Conservation (phyloP, 2,888 invertebrate species). For the Augiades crinisus region DNA sequence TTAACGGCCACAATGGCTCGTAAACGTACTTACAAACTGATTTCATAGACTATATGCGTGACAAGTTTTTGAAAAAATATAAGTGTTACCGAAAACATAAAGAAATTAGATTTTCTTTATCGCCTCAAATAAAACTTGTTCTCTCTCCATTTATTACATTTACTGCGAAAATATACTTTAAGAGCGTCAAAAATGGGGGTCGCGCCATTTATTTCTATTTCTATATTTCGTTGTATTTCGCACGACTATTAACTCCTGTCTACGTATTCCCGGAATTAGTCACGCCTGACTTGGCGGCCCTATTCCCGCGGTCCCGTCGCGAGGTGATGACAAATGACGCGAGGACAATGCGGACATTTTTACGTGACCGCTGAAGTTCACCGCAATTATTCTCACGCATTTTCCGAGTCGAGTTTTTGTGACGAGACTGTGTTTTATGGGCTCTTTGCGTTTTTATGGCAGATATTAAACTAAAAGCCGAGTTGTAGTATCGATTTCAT, state of each 20-base stretch:
- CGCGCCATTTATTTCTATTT: too few species aligned
- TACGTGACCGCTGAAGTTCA: constrained; percentile 31
- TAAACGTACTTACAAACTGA: too few species aligned
- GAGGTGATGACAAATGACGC: constrained; percentile 54
- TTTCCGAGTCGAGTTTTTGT: not conserved
- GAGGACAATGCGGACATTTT: constrained; percentile 33
- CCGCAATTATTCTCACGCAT: constrained; percentile 26
- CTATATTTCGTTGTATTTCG: not conserved
- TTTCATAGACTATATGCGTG: too few species aligned
- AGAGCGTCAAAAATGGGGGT: too few species aligned
- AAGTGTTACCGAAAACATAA: too few species aligned
- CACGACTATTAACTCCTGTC: not conserved
- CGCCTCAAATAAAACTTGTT: too few species aligned
- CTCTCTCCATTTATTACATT: too few species aligned
- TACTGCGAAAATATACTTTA: too few species aligned
- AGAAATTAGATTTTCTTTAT: too few species aligned
- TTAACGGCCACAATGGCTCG: too few species aligned
- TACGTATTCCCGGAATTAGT: constrained; percentile 5
- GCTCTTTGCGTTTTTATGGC: not conserved
- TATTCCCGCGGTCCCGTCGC: constrained; percentile 38
- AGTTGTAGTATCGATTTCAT: not conserved
- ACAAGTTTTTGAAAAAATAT: too few species aligned
- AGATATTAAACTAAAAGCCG: not conserved
- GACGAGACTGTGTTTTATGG: not conserved
- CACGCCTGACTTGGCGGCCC: not conserved